Evolutionary conservation across 2,888 invertebrate species (phyloP).

Genomic region (Gari tellinella): DNA sequence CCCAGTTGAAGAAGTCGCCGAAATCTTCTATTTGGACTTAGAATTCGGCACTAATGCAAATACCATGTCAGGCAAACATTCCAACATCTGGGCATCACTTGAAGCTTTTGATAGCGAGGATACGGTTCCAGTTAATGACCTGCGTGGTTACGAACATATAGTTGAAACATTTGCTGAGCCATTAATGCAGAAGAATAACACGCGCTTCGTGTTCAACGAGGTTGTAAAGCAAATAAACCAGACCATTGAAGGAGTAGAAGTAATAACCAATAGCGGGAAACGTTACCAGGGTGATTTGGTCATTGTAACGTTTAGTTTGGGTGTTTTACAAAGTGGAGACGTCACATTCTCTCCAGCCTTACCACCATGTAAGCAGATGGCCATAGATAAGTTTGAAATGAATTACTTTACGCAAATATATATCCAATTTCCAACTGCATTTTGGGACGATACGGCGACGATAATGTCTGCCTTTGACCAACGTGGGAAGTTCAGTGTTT

Average conservation of each 20-base stretch:
- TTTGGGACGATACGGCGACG: conserved; percentile 44
- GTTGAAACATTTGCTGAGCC: conserved; percentile 13
- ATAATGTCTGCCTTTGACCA: too few species aligned
- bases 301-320: conserved; percentile 59
- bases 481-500: too few species aligned
- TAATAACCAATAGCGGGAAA: conserved; percentile 29
- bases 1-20: conserved; percentile 28
- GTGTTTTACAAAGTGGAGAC: conserved; percentile 47
- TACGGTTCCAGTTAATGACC: conserved; percentile 32
- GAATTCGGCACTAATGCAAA: conserved; percentile 20
- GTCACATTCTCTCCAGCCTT: conserved; percentile 46
- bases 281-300: conserved; percentile 37
- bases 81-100: conserved; percentile 13
- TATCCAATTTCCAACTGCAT: conserved; percentile 34
- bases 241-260: conserved; percentile 17
- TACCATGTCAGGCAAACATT: conserved; percentile 27
- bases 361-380: conserved; percentile 40
- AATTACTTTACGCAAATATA: conserved; percentile 39
- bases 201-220: conserved; percentile 36
- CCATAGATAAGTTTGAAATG: conserved; percentile 36
- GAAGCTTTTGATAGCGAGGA: conserved; percentile 21
- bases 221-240: conserved; percentile 33
- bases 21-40: conserved; percentile 27
- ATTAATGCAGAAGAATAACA: neutral
- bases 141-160: conserved; percentile 22